phyloP scores from a whole-genome alignment of 2,113 vertebrate species.

The Corynorhinus townsendii region DNA sequence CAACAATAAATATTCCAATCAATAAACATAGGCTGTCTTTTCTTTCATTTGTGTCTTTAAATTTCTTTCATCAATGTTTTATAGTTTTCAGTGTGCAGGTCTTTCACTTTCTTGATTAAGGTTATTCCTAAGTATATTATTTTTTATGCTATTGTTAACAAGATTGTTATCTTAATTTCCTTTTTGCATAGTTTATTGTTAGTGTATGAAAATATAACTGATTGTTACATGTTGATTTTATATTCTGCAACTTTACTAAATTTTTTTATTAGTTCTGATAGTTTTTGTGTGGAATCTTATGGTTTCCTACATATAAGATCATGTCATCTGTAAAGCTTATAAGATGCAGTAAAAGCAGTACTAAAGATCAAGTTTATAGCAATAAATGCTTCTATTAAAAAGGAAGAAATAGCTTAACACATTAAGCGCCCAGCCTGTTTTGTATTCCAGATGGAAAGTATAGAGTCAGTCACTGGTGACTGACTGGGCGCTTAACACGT shows the following conservation, averaged over 20 bases:
- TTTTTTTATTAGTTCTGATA: not conserved
- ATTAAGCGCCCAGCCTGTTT: too few species aligned
- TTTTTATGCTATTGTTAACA: not conserved
- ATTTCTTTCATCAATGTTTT: not conserved
- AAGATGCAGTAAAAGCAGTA: not conserved
- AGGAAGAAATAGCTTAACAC: not conserved
- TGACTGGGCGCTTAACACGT: too few species aligned
- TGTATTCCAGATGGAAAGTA: too few species aligned
- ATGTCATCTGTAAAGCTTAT: not conserved
- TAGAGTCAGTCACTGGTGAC: too few species aligned
- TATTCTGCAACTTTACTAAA: not conserved
- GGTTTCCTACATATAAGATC: not conserved
- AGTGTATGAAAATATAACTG: not conserved
- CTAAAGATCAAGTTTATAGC: not conserved
- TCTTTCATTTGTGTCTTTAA: not conserved
- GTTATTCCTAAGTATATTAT: not conserved
- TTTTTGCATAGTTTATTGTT: not conserved
- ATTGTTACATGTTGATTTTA: not conserved
- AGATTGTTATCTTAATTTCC: not conserved
- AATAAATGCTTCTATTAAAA: not conserved
- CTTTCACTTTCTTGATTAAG: not conserved
- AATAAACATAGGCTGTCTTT: not conserved
- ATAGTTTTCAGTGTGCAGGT: not conserved
- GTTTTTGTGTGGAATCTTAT: not conserved
- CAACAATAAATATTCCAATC: not conserved